Percentiles rank a stretch among this genome's conserved stretches.
Conservation (phyloP, 2,113 vertebrate genomes). For the human (Homo sapiens) region GRCh38 chr18:38091001-38091500, state of each 20-base stretch:
- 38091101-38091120: constrained; percentile 42
- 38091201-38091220: not conserved
- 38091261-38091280: not conserved
- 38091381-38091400: constrained; percentile 1
- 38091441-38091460: constrained; percentile 2
- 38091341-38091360: not conserved
- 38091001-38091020: constrained; percentile 51
- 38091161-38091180: not conserved
- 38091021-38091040: constrained; percentile 41
- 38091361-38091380: constrained; percentile 5
- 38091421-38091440: not conserved
- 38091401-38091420: not conserved
- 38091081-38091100: constrained; percentile 26
- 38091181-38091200: not conserved
- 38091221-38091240: not conserved
- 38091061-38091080: constrained; percentile 14
- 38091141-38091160: not conserved
- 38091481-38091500: not conserved
- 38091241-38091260: not conserved
- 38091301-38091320: not conserved
- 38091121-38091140: not conserved
- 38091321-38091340: not conserved
- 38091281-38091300: not conserved
- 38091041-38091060: constrained; percentile 43
- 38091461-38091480: constrained; percentile 18